phyloP scores from a whole-genome alignment of 2,888 invertebrate genomes.

The Papilio demoleus region DNA sequence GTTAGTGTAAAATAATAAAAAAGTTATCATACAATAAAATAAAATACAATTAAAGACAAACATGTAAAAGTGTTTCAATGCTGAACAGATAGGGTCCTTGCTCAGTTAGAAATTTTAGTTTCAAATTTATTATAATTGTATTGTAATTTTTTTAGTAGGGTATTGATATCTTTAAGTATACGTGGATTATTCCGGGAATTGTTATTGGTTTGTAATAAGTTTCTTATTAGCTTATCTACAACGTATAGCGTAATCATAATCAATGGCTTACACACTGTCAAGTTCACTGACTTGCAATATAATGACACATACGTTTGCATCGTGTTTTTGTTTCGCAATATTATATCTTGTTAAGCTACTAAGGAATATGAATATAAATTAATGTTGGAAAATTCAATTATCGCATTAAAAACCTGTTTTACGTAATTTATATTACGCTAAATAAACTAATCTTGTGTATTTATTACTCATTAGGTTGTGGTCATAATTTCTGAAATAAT shows the following conservation, averaged over 20 bases:
- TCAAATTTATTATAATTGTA: too few species aligned
- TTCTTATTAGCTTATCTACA: slow-evolving; percentile 3
- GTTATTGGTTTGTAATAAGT: background rate
- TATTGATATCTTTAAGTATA: background rate
- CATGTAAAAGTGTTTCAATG: too few species aligned
- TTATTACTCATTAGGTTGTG: too few species aligned
- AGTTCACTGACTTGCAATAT: slow-evolving; percentile 6
- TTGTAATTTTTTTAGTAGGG: background rate
- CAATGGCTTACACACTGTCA: slow-evolving; percentile 9
- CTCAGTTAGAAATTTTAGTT: too few species aligned
- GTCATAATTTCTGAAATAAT: too few species aligned
- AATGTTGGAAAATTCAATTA: background rate
- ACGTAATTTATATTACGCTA: too few species aligned
- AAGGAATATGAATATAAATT: background rate
- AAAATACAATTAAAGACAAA: too few species aligned
- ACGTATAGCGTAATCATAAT: background rate
- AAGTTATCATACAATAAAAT: too few species aligned
- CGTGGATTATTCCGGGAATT: background rate
- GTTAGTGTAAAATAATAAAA: too few species aligned
- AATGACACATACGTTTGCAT: slow-evolving; percentile 8
- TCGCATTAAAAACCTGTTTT: too few species aligned
- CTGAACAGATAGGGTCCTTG: too few species aligned
- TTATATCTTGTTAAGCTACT: background rate
- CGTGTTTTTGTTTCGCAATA: background rate
- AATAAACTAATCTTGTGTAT: too few species aligned